A percentile compares a stretch with the other conserved stretches of the same genome.
phyloP scores from a whole-genome alignment of 2,113 vertebrate species.

The Tinamus guttatus region DNA sequence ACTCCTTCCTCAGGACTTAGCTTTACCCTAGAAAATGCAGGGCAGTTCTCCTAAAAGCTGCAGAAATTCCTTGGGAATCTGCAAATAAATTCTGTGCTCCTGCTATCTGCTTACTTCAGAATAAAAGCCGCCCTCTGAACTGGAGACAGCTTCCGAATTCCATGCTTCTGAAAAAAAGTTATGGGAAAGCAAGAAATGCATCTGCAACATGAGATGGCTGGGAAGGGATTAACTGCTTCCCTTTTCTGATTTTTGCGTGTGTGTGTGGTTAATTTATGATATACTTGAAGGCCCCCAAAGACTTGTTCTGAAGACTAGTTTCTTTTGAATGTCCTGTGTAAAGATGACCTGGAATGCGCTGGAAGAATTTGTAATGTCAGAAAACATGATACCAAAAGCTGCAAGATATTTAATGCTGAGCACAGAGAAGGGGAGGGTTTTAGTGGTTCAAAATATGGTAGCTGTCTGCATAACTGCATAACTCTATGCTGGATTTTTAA shows the following conservation, averaged over 20 bases:
- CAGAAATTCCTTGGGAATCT: neutral
- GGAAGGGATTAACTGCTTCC: neutral
- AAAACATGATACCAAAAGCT: neutral
- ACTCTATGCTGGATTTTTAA: neutral
- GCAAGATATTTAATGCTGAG: neutral
- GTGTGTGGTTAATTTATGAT: neutral
- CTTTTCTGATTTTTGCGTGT: neutral
- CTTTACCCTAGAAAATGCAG: neutral
- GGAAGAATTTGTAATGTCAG: neutral
- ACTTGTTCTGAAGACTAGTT: neutral
- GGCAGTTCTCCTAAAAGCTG: neutral
- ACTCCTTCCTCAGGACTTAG: neutral
- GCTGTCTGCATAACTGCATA: neutral
- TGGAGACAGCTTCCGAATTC: neutral
- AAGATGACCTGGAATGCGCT: neutral
- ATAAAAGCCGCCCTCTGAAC: neutral
- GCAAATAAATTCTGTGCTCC: neutral
- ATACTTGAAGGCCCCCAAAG: neutral
- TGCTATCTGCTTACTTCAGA: neutral
- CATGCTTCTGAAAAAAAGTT: neutral
- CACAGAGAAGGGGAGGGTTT: neutral
- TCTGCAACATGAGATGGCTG: neutral
- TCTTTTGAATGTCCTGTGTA: neutral
- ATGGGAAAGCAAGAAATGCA: neutral
- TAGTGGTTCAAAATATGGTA: neutral